Percentiles rank a stretch among this genome's conserved stretches.
Evolutionary conservation across 2,113 vertebrate genomes (phyloP).

Genomic region (Dunckerocampus dactyliophorus): DNA sequence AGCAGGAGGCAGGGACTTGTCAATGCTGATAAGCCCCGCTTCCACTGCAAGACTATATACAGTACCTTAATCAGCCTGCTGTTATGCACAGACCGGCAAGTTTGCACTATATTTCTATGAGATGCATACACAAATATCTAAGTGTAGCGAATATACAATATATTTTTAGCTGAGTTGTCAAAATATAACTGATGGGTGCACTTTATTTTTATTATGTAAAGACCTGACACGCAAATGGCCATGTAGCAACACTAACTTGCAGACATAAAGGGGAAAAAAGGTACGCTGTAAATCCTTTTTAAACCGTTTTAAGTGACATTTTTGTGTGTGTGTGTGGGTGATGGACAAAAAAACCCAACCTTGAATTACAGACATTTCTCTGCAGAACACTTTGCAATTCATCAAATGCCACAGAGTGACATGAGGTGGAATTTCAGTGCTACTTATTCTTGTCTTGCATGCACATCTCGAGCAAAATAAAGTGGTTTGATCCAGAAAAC

Average conservation of each 20-base stretch:
- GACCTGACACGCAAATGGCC: slow-evolving; percentile 9
- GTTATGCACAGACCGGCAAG: not conserved
- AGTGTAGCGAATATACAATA: slow-evolving; percentile 11
- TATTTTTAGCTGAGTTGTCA: slow-evolving; percentile 17
- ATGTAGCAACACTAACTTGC: slow-evolving; percentile 5
- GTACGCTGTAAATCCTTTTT: slow-evolving; percentile 14
- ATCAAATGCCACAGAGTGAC: not conserved
- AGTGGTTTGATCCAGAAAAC: not conserved
- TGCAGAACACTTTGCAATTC: not conserved
- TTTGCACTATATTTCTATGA: slow-evolving; percentile 36
- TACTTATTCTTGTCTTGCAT: not conserved
- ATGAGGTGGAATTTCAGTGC: not conserved
- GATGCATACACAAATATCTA: slow-evolving; percentile 31
- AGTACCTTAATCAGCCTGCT: slow-evolving; percentile 7
- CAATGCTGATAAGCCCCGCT: slow-evolving; percentile 45
- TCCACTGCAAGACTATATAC: slow-evolving; percentile 1
- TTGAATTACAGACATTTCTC: not conserved
- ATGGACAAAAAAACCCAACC: slow-evolving; percentile 5
- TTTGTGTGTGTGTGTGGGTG: too few species aligned
- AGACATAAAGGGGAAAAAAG: slow-evolving; percentile 3
- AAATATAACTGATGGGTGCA: slow-evolving; percentile 13
- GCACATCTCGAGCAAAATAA: not conserved
- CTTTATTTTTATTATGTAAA: slow-evolving; percentile 8
- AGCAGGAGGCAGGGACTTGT: slow-evolving; percentile 37
- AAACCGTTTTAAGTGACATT: too few species aligned